phyloP scores from a whole-genome alignment of 2,888 invertebrate genomes.

The Hirtodrosophila histrioides region DNA sequence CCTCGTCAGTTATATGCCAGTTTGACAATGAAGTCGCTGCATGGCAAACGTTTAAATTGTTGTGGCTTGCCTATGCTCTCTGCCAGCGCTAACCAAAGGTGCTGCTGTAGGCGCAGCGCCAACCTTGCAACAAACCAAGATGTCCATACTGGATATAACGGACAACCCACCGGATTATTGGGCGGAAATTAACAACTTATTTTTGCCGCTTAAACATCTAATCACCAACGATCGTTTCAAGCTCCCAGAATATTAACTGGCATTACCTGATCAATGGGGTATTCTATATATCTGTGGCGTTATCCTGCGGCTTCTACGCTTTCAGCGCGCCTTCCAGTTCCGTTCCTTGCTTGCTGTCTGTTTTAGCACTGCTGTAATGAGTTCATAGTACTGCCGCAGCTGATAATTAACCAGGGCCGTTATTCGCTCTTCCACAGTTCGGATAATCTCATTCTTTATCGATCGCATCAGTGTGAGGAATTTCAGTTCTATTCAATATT shows the following conservation, averaged over 20 bases:
- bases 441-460: conserved; percentile 83
- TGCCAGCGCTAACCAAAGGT: conserved; percentile 3
- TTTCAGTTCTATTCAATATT: conserved; percentile 84
- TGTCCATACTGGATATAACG: conserved; percentile 84
- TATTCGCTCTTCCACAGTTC: conserved; percentile 83
- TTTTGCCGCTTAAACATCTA: conserved; percentile 82
- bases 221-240: conserved; percentile 81
- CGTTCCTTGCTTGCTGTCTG: conserved; percentile 82
- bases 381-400: conserved; percentile 83
- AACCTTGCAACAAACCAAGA: conserved; percentile 26
- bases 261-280: conserved; percentile 82
- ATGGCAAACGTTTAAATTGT: conserved; percentile 40
- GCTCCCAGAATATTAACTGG: conserved; percentile 80
- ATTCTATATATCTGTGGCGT: conserved; percentile 83
- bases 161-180: conserved; percentile 81
- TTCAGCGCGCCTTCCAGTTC: conserved; percentile 82
- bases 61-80: conserved; percentile 14
- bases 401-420: conserved; percentile 82
- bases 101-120: conserved; percentile 12
- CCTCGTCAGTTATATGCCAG: no score
- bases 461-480: conserved; percentile 83
- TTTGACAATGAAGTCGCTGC: conserved; percentile 43
- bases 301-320: conserved; percentile 80
- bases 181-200: conserved; percentile 83
- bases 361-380: conserved; percentile 84